Conservation (phyloP, 2,888 invertebrate species). For the Drosophila niveifrons region DNA sequence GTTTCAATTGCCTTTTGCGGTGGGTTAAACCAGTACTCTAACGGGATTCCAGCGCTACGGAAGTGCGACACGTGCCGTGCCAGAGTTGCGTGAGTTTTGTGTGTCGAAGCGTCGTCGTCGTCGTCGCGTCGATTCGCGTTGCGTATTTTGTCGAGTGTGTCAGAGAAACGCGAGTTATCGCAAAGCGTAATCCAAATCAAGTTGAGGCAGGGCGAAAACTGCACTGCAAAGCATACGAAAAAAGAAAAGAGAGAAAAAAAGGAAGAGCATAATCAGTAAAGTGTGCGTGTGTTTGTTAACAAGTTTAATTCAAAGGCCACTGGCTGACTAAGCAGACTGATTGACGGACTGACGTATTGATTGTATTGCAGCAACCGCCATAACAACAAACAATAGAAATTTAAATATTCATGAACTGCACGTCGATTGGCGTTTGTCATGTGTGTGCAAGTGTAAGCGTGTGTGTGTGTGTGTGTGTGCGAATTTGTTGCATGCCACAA, state of each 20-base stretch:
- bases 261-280: conserved; percentile 3
- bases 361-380: conserved; percentile 10
- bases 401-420: conserved; percentile 70
- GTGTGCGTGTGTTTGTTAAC: conserved; percentile 19
- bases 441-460: too few relatives aligned
- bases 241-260: background rate
- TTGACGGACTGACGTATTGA: conserved; percentile 2
- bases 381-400: conserved; percentile 59
- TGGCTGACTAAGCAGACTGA: background rate
- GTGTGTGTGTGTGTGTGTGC: too few relatives aligned
- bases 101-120: background rate
- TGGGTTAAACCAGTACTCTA: conserved; percentile 52
- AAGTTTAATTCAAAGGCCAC: background rate
- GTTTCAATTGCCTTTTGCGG: conserved; percentile 51
- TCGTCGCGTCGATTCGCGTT: too few relatives aligned
- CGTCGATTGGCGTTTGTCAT: conserved; percentile 41
- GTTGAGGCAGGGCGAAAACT: conserved; percentile 46
- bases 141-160: conserved; percentile 8
- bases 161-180: conserved; percentile 26
- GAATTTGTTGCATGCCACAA: conserved; percentile 22
- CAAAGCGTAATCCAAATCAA: conserved; percentile 29
- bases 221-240: background rate
- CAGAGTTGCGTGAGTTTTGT: background rate
- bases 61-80: conserved; percentile 53
- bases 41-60: conserved; percentile 59